Percentiles rank a stretch among this genome's conserved stretches.
Evolutionary conservation across 2,888 invertebrate species (phyloP).

Genomic region (Geotrupes spiniger): DNA sequence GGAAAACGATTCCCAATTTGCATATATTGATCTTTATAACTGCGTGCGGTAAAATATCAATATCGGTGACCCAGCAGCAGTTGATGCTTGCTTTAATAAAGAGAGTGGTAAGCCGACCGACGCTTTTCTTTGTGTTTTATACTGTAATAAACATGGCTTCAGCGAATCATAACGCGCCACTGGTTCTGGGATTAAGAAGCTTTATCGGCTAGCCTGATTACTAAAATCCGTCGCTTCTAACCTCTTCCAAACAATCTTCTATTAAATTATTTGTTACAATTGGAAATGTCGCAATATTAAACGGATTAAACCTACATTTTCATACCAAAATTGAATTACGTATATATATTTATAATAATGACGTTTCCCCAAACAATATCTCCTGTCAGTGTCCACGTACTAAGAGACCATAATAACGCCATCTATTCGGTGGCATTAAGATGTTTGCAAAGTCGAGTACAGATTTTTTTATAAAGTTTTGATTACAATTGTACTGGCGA

Average conservation of each 20-base stretch:
- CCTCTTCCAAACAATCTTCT: slow-evolving; percentile 4
- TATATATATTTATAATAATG: too few species aligned
- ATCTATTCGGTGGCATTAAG: too few species aligned
- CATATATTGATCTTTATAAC: slow-evolving; percentile 33
- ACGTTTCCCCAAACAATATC: too few species aligned
- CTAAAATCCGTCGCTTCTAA: neutral
- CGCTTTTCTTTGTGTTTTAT: slow-evolving; percentile 30
- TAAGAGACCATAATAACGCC: too few species aligned
- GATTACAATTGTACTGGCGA: too few species aligned
- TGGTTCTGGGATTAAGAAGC: slow-evolving; percentile 23
- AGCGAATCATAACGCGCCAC: slow-evolving; percentile 20
- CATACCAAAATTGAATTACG: too few species aligned
- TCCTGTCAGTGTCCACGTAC: too few species aligned
- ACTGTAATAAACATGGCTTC: slow-evolving; percentile 26
- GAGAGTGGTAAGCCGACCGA: slow-evolving; percentile 28
- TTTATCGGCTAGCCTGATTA: slow-evolving; percentile 26
- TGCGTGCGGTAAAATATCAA: slow-evolving; percentile 31
- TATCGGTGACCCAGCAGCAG: slow-evolving; percentile 25
- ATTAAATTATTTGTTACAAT: too few species aligned
- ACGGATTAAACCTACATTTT: too few species aligned
- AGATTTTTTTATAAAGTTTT: too few species aligned
- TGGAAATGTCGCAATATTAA: too few species aligned
- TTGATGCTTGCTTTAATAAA: slow-evolving; percentile 31
- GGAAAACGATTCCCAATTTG: slow-evolving; percentile 31
- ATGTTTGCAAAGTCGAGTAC: too few species aligned